These are phyloP conservation scores for Eulacestoma nigropectus DNA, from an alignment of 2,113 vertebrate genomes.

Conservation along the genomic window DNA sequence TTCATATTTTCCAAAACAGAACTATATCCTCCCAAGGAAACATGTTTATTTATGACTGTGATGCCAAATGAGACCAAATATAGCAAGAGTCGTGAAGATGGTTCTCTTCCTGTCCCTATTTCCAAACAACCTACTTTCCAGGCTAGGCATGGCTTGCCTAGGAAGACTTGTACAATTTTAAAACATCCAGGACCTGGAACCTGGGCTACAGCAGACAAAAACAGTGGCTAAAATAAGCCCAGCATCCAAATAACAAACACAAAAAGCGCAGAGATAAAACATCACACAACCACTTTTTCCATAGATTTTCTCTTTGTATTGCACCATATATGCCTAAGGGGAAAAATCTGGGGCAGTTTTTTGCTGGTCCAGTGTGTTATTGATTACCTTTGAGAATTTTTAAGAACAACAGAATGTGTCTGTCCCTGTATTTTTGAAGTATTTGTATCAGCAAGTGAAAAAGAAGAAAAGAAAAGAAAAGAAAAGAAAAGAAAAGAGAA, in stretches of 20 bases:
- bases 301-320: not conserved
- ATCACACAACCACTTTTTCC: not conserved
- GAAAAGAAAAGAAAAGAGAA: too few species aligned
- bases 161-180: not conserved
- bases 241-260: not conserved
- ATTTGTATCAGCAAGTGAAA: not conserved
- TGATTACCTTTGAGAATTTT: not conserved
- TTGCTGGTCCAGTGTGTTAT: not conserved
- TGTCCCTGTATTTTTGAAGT: not conserved
- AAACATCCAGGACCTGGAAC: not conserved
- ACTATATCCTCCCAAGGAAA: not conserved
- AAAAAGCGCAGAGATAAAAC: not conserved
- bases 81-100: not conserved
- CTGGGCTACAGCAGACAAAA: not conserved
- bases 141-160: not conserved
- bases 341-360: not conserved
- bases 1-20: not conserved
- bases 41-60: not conserved
- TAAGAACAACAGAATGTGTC: not conserved
- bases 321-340: not conserved
- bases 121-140: conserved; percentile 7
- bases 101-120: not conserved
- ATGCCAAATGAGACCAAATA: not conserved
- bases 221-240: not conserved
- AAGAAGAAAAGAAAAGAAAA: not conserved